Evolutionary conservation across 1,140 invertebrate genomes (phyloP), one percentile per base, ranked within the genome.

Genomic region (Drosophila grimshawi): DNA sequence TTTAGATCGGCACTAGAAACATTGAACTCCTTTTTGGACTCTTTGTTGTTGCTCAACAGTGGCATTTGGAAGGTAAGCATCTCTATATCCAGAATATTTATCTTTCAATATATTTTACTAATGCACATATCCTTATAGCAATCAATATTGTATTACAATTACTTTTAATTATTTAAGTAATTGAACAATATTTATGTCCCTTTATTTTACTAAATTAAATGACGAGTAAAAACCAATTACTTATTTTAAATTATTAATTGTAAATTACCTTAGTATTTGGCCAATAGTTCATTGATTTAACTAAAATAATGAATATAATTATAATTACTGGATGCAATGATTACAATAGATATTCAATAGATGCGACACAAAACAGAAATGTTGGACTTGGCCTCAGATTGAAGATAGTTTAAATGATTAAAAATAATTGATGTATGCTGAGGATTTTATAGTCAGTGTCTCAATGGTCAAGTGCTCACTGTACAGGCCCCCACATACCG

Each of bases 21-120:
- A 19, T 65, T 55, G 52, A 43, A 56, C 32, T 56, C 29, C 57
- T 49, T 33, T 33, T 60, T 33, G 43, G 43, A 60, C 57, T 60
- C 57, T 35, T 60, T 52, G 27, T 61, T 73, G 55, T 60, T 59
- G 69, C 55, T 52, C 53, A 51, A 59, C 27, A 52, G 46, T 29
- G 41, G 57, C 45, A 39, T 57, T 62, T 68, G n/a, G 29, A 60
- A 80, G 77, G 77, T 80, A 49, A 80, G 76, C 19, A 19, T 19
- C 19, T 19, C 19, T 19, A 19, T 19, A 19, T 19, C 19, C 19
- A 19, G n/a, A 5, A 6, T 11, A 19, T 46, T 7, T 1, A 7
- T 6, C 2, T 7, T 19, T 19, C 19, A 19, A 19, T 19, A 19
- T 19, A 19, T 19, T 19, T 19, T 19, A 19, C 1, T 19, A 19